Base-by-base conservation (phyloP, 2,113 vertebrate genomes). In the Hiodon tergisus region DNA sequence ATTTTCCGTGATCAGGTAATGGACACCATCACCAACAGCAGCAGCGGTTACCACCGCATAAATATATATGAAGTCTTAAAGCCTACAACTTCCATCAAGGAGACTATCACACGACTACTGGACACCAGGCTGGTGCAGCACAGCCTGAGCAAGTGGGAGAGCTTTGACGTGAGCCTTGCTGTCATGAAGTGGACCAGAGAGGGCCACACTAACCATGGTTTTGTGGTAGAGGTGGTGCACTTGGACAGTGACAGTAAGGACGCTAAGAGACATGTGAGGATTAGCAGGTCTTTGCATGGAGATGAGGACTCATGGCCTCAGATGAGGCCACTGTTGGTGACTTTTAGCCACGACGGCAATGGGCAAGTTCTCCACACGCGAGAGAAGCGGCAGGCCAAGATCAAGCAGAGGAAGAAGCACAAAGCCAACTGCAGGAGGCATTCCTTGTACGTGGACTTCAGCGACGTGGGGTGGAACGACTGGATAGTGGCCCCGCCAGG, bases 401-500 rank as follows among this genome's bases (percentile, higher is more conserved):
- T 92, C 81, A 97, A 96, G 86, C 95, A 94, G 78, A 90, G 94
- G 69, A 93, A 94, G 80, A 97, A 95, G 82, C 94, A 94, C 79
- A 95, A 95, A 86, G 92, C 94, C 75, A 97, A 92, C 92, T 99
- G 97, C 83, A 95, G 94, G 85, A 92, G 97, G 80, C 96, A 98
- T 73, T 92, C 93, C 31, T 90, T 99, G 8, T 98, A 98, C 4
- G 97, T 98, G 88, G 97, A 99, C 93, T 99, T 99, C 87, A 98
- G 95, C 66, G 97, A 99, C 0, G 97, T 99, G 84, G 96, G 97
- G 73, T 99, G 97, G 97, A 99, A 99, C 84, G 96, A 98, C 90
- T 99, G 97, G 97, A 99, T 99, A 80, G 97, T 99, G 81, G 97
- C 97, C 54, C 97, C 97, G 0, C 96, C 96, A 0, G 97, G 97